Evolutionary conservation across 2,888 invertebrate species (phyloP).

Genomic region (Acronicta psi): DNA sequence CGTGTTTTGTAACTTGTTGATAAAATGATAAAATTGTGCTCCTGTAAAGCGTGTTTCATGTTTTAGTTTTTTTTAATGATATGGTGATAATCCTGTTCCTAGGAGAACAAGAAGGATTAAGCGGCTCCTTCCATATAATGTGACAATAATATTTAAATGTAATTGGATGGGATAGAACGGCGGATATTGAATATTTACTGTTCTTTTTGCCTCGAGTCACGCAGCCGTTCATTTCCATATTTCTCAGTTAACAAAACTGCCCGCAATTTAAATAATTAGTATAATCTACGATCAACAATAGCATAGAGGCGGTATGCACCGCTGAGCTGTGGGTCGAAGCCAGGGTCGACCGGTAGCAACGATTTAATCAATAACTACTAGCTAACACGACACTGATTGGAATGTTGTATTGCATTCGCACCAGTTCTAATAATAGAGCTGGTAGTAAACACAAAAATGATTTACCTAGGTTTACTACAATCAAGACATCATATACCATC

Average conservation of each 20-base stretch:
- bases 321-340: conserved; percentile 18
- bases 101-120: no score
- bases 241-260: not conserved
- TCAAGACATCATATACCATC: no score
- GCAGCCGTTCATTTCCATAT: not conserved
- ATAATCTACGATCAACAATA: conserved; percentile 19
- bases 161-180: no score
- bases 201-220: not conserved
- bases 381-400: conserved; percentile 16
- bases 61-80: no score
- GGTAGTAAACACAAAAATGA: not conserved
- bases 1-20: no score
- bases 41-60: no score
- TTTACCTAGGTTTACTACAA: no score
- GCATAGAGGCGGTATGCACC: conserved; percentile 3
- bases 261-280: conserved; percentile 25
- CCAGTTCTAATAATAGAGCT: conserved; percentile 2
- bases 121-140: no score
- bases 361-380: conserved; percentile 35
- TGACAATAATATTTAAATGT: no score
- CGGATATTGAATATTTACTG: no score
- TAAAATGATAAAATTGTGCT: no score
- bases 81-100: no score
- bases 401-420: conserved; percentile 8
- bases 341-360: conserved; percentile 19